These are phyloP conservation scores for Exaiptasia diaphana DNA, from an alignment of 64 coral and sea anemone genomes.

Conservation along the genomic window DNA sequence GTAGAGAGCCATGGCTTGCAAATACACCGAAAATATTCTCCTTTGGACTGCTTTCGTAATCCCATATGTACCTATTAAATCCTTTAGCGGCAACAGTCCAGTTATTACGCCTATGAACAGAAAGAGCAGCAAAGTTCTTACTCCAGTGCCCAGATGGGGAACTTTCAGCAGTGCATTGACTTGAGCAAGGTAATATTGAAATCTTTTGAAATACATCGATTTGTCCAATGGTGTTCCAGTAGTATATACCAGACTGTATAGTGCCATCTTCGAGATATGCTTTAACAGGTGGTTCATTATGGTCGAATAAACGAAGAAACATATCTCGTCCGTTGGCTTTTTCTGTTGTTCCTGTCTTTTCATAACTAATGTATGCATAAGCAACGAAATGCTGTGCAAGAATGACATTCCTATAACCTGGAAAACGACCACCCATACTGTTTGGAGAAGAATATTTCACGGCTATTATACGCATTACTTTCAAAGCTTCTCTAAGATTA, in stretches of 20 bases:
- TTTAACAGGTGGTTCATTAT: neutral
- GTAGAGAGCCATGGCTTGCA: constrained; percentile 46
- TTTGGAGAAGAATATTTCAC: constrained; percentile 59
- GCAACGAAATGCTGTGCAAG: neutral
- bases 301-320: constrained; percentile 1
- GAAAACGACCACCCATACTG: constrained; percentile 39
- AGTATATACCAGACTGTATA: neutral
- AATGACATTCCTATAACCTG: constrained; percentile 17
- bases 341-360: neutral
- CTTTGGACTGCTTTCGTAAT: constrained; percentile 16
- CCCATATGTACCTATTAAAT: constrained; percentile 50
- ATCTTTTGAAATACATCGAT: constrained; percentile 16
- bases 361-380: constrained; percentile 23
- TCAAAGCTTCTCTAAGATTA: constrained; percentile 8
- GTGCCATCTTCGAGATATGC: neutral
- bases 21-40: constrained; percentile 61
- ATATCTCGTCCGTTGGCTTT: neutral
- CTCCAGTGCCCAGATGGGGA: constrained; percentile 39
- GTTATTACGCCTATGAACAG: constrained; percentile 36
- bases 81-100: constrained; percentile 63
- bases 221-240: constrained; percentile 27
- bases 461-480: constrained; percentile 3
- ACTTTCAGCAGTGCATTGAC: neutral
- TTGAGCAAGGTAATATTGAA: neutral
- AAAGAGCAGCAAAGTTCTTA: constrained; percentile 39